Base-by-base conservation (phyloP, 2,113 vertebrate species). In the Oncorhynchus keta region DNA sequence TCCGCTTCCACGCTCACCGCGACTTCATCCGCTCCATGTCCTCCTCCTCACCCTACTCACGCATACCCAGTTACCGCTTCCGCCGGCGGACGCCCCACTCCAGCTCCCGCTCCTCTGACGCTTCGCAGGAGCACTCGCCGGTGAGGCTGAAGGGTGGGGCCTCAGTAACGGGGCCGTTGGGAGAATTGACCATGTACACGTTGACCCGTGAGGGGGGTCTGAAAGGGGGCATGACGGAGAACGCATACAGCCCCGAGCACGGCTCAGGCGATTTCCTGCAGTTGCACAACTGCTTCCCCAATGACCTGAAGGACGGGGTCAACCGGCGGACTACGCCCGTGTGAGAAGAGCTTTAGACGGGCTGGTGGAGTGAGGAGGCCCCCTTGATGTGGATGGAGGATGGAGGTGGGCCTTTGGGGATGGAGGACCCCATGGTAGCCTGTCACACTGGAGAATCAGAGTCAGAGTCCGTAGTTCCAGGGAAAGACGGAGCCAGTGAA, bases 241-340 rank as follows among this genome's bases (percentile, higher is more conserved):
- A 95, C 88, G 94, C 95, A 28, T 99, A 98, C 92, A 97, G 95
- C 9, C 95, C 97, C 0, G 97, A 97, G 76, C 96, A 95, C 28
- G 96, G 99, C 68, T 81, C 82, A 2, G 91, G 93, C 1, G 93
- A 96, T 74, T 99, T 99, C 80, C 94, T 99, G 78, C 97, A 98
- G 92, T 95, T 97, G 73, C 97, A 98, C 82, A 97, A 98, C 93
- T 99, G 98, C 93, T 98, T 99, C 80, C 95, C 96, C 85, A 97
- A 95, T 75, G 97, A 99, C 75, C 92, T 97, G 76, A 97, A 99
- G 84, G 98, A 97, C 66, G 94, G 95, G 39, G 93, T 96, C 77
- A 99, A 96, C 90, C 95, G 96, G 89, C 95, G 98, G 91, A 99
- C 98, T 0, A 99, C 98, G 0, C 98, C 98, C 0, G 98, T 99